Percentiles rank a stretch among this genome's conserved stretches.
These are phyloP conservation scores for Xanthia togata DNA, from an alignment of 2,888 invertebrate genomes.

Conservation along the genomic window DNA sequence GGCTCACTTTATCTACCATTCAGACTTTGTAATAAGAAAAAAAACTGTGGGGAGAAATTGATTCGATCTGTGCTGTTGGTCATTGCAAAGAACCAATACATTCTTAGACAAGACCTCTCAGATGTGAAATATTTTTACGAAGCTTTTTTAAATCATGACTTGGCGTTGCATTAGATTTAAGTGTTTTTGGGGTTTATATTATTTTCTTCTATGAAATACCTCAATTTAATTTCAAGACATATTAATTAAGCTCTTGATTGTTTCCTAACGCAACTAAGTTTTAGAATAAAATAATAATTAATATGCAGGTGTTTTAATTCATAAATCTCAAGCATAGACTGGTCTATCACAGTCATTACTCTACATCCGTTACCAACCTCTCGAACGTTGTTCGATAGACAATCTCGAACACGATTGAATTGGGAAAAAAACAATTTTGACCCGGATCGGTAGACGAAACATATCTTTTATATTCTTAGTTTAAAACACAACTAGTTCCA, in stretches of 20 bases:
- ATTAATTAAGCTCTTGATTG: constrained; percentile 5
- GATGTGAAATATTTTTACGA: constrained; percentile 8
- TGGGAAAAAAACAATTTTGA: constrained; percentile 74
- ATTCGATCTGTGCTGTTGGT: constrained; percentile 76
- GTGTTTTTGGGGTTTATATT: background rate
- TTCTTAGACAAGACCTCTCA: constrained; percentile 62
- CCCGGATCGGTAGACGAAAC: constrained; percentile 74
- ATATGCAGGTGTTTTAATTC: constrained; percentile 32
- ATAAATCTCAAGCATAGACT: constrained; percentile 17
- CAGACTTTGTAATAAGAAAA: constrained; percentile 74
- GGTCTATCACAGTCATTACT: constrained; percentile 62
- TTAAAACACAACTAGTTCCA: constrained; percentile 34
- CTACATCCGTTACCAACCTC: constrained; percentile 76
- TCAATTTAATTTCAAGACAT: background rate
- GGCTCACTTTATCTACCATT: constrained; percentile 72
- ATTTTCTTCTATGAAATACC: background rate
- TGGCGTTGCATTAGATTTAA: background rate
- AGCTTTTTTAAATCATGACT: background rate
- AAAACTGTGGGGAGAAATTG: constrained; percentile 79
- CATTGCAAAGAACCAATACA: constrained; percentile 64
- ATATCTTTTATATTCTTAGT: constrained; percentile 58
- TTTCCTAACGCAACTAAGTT: constrained; percentile 4
- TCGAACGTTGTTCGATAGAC: constrained; percentile 79
- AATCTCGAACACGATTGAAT: constrained; percentile 81
- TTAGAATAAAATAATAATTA: constrained; percentile 7